Conservation (phyloP, 2,113 vertebrate species). For the Oreochromis spilurus region DNA sequence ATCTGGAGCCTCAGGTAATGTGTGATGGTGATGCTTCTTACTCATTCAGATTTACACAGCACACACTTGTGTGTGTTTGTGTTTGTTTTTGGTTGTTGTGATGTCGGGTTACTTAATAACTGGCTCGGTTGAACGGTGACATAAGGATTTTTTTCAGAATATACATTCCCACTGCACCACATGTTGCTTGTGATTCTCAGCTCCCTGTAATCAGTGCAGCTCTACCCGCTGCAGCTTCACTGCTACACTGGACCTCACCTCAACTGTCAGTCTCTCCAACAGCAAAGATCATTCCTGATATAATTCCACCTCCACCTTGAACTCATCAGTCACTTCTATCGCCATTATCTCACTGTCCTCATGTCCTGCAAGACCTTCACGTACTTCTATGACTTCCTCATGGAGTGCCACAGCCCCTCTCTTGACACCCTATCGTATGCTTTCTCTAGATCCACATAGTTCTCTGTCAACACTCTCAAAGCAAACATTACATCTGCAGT, state of each 20-base stretch:
- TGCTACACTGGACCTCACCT: not conserved
- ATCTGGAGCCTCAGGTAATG: not conserved
- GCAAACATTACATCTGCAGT: not conserved
- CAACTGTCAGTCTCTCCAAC: not conserved
- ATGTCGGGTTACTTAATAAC: not conserved
- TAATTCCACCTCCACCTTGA: not conserved
- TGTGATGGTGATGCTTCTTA: not conserved
- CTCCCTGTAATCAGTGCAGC: not conserved
- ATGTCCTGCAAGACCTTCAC: not conserved
- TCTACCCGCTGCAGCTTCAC: not conserved
- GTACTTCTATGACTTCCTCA: not conserved
- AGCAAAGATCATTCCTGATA: not conserved
- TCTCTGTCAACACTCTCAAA: not conserved
- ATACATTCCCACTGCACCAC: not conserved
- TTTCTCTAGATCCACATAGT: not conserved
- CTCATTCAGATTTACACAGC: not conserved
- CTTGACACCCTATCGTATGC: accelerated
- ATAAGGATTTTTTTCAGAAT: not conserved
- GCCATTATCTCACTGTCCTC: not conserved
- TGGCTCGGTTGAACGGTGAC: not conserved
- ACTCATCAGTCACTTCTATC: not conserved
- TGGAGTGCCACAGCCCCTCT: not conserved
- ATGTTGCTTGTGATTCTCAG: not conserved
- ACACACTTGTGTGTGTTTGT: not conserved
- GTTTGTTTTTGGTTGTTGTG: not conserved